Base-by-base conservation (phyloP, 2,888 invertebrate species). In the Imbricaverruca yamaguchii region DNA sequence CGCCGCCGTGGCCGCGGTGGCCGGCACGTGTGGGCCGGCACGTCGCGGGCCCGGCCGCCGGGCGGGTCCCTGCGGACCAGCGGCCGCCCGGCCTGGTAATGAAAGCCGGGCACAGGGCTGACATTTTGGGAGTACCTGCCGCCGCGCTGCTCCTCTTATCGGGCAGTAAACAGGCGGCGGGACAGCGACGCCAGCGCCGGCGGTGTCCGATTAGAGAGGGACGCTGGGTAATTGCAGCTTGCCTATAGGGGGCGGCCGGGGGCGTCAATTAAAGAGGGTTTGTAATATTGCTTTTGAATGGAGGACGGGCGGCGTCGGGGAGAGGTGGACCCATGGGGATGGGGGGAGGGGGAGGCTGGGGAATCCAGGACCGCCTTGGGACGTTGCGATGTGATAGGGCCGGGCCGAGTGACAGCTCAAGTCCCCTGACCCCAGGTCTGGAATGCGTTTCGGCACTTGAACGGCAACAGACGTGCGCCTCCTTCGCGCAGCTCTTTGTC, bases 221-320 rank as follows among this genome's bases (percentile, higher is more conserved):
- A 69, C 39, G 69, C 6, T 23, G 39, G 69, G 15, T 69, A 69
- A 69, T 69, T 69, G 69, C 15, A 23, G 69, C 69, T 69, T 69
- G 39, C 39, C 69, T 69, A 39, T 69, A 15, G 69, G 69, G 15
- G 61, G 69, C 69, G 11, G 39, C 69, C 69, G 39, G 69, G 13
- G 69, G 69, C 69, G 69, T 39, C 69, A 23, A 39, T 69, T 69
- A 69, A 69, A 69, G 25, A 69, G 39, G 67, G 39, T 69, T 69
- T 69, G 69, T 69, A 69, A 69, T 69, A 69, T 69, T 69, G 69
- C 69, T 23, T 25, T 39, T 69, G 69, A 69, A 69, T 69, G 69
- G 69, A 13, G 69, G 8, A 13, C 23, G 39, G 39, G 15, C 69
- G 67, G 15, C 25, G 69, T 15, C 15, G 39, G 11, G 25, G 11